Percentiles rank a stretch among this genome's conserved stretches.
phyloP scores from a whole-genome alignment of 2,888 invertebrate genomes.

The Galerucella nymphaeae region DNA sequence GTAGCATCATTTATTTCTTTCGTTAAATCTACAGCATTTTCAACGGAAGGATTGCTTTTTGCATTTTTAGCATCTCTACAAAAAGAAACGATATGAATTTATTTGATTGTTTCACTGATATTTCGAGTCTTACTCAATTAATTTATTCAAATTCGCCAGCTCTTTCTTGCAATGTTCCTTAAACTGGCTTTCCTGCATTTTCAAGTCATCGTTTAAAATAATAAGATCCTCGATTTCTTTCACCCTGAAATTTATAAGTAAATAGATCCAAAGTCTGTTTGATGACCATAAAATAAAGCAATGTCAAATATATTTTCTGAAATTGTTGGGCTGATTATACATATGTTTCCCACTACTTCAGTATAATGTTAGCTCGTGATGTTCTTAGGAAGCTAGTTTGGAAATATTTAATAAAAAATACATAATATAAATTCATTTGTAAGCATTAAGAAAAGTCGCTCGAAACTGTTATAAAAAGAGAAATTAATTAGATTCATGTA shows the following conservation, averaged over 20 bases:
- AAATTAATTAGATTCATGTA: no score
- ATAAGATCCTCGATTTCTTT: conserved; percentile 72
- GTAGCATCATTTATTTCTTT: conserved; percentile 71
- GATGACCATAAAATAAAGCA: no score
- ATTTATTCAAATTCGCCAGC: conserved; percentile 60
- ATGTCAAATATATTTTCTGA: no score
- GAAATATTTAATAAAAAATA: no score
- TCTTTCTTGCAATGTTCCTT: conserved; percentile 79
- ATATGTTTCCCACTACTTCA: no score
- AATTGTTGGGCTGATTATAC: no score
- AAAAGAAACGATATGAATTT: conserved; percentile 4
- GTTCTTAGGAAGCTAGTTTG: no score
- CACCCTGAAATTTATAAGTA: conserved; percentile 36
- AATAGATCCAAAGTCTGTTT: no score
- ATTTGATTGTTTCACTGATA: background rate
- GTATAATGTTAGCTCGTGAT: no score
- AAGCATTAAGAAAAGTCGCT: no score
- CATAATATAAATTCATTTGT: no score
- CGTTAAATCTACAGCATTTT: conserved; percentile 63
- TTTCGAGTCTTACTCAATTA: conserved; percentile 60
- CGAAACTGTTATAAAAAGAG: no score
- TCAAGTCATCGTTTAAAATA: conserved; percentile 76
- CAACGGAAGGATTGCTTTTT: conserved; percentile 62
- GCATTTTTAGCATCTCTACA: conserved; percentile 65
- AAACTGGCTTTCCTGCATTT: conserved; percentile 78